phyloP scores from a whole-genome alignment of 37 sponge, comb jelly and placozoan species.

The Chondrosia reniformis region DNA sequence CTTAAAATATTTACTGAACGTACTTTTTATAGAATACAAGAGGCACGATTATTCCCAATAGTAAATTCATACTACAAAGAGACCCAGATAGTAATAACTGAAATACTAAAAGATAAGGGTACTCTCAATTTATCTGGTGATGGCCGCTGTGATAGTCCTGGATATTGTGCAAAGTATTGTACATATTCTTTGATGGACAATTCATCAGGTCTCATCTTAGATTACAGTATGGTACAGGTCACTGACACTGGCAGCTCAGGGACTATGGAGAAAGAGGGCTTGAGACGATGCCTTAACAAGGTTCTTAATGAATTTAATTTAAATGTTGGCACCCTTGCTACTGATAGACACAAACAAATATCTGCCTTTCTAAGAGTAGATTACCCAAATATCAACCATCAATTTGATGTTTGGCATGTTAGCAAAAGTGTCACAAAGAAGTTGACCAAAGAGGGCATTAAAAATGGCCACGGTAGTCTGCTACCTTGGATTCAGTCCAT shows the following conservation, averaged over 20 bases:
- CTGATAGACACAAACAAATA: neutral
- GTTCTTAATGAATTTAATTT: conserved; percentile 4
- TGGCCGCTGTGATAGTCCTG: conserved; percentile 52
- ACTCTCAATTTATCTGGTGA: conserved; percentile 19
- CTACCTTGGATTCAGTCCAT: conserved; percentile 14
- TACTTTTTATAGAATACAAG: neutral
- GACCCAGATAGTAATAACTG: neutral
- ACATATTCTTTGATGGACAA: conserved; percentile 33
- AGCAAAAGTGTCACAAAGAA: conserved; percentile 21
- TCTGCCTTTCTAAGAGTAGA: neutral
- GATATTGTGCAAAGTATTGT: conserved; percentile 20
- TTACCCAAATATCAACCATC: conserved; percentile 40
- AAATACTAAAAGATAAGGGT: neutral
- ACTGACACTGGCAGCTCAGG: conserved; percentile 26
- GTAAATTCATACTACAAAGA: neutral
- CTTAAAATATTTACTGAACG: neutral
- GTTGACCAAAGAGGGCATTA: neutral
- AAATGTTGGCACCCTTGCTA: neutral
- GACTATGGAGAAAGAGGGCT: conserved; percentile 36
- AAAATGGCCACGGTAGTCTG: neutral
- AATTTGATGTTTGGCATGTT: conserved; percentile 52
- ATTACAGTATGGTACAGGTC: conserved; percentile 34
- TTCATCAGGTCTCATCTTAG: conserved; percentile 14
- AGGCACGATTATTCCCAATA: neutral
- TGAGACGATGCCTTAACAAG: conserved; percentile 15